These are phyloP conservation scores for Spilosoma lubricipeda DNA, from an alignment of 2,888 invertebrate genomes.

Conservation along the genomic window DNA sequence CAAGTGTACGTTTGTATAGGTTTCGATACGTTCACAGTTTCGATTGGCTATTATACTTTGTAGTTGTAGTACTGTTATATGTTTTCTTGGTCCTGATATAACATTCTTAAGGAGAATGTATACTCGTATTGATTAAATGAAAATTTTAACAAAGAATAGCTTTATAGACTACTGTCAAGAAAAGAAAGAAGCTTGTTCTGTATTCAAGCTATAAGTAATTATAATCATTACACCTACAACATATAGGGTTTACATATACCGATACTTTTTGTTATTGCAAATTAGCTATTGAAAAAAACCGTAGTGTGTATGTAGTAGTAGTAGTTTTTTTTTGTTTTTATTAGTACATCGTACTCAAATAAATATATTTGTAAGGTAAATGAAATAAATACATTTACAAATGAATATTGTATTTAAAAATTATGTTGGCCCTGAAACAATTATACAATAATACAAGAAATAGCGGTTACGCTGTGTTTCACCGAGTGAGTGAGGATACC, in stretches of 20 bases:
- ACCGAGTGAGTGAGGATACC: too few species aligned
- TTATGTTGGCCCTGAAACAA: too few species aligned
- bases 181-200: background rate
- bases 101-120: conserved; percentile 10
- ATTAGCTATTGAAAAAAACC: background rate
- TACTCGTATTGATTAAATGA: background rate
- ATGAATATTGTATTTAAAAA: background rate
- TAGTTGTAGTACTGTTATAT: conserved; percentile 45
- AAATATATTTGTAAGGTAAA: background rate
- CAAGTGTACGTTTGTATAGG: conserved; percentile 50
- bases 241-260: background rate
- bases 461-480: too few species aligned
- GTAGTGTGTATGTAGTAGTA: too few species aligned
- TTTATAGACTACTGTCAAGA: background rate
- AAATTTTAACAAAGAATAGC: background rate
- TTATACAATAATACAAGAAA: background rate
- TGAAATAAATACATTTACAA: background rate
- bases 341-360: background rate
- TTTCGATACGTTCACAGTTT: conserved; percentile 54
- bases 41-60: conserved; percentile 58
- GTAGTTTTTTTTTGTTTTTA: background rate
- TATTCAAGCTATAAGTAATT: background rate
- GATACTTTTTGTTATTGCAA: background rate
- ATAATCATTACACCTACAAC: background rate
- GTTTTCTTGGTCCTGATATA: conserved; percentile 43